Base-by-base conservation (phyloP, 2,797 vertebrate genomes). In the Lagocephalus sceleratus region DNA sequence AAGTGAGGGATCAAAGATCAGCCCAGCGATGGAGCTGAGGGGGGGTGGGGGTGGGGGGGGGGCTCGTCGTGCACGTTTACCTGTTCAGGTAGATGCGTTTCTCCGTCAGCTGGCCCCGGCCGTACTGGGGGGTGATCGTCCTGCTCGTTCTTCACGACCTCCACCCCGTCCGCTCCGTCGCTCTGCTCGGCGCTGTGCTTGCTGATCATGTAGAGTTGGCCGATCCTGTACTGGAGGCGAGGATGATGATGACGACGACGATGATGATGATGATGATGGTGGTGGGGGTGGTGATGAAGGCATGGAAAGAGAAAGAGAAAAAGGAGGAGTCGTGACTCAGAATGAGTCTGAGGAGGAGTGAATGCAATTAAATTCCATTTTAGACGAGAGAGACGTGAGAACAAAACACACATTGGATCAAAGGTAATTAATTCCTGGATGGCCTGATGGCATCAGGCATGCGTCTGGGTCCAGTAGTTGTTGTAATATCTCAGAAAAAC, bases 171-270 rank as follows among this genome's bases (percentile, higher is more conserved):
- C 8, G 92, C 92, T 2, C 85, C 87, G 1, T 76, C 84, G 0
- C 91, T 93, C 84, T 94, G 88, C 80, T 92, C 91, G 50, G 84
- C 86, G 83, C 92, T 90, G 88, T 94, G 91, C 81, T 93, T 93
- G 47, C 87, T 93, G 88, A 94, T 93, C 92, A 92, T 93, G 60
- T 93, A 94, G 67, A 93, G 86, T 82, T 93, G 92, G 19, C 92
- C 92, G 6, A 92, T 92, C 80, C 63, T 85, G 68, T 92, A 92
- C 90, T 92, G 83, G 47, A 81, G 57, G 42, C 58, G 56, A 8
- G 21, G 47, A 26, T 60, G 51, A 51, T 22, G 47, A 53, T 52
- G 21, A 44, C 25, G 44, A 38, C 39, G 29, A 51, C 21, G 50
- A 54, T 68, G 44, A 15, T 41, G 54, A 46, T 38, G 16, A 53